Percentiles rank a stretch among this genome's conserved stretches.
phyloP scores from a whole-genome alignment of 2,113 vertebrate species.

The Hassar affinis region DNA sequence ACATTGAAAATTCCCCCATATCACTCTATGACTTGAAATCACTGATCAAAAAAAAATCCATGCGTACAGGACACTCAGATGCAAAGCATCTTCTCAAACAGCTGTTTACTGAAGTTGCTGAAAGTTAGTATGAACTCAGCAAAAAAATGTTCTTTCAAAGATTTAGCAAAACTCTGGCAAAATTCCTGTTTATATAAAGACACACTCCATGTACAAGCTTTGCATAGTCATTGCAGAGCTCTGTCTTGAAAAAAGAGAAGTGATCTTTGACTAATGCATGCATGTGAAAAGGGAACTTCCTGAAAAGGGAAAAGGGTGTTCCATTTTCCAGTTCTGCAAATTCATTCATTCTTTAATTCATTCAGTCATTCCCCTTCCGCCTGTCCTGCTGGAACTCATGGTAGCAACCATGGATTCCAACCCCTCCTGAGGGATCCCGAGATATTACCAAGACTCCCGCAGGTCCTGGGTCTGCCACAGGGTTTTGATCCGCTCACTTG shows the following conservation, averaged over 20 bases:
- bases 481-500: not conserved
- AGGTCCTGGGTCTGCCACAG: not conserved
- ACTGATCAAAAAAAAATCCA: no score
- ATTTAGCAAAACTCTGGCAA: not conserved
- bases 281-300: not conserved
- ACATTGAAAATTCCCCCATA: not conserved
- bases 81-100: not conserved
- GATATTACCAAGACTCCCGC: not conserved
- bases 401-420: not conserved
- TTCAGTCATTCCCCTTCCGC: not conserved
- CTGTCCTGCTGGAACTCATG: no score
- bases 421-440: not conserved
- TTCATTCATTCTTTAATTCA: not conserved
- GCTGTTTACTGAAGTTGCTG: not conserved
- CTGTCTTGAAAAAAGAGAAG: not conserved
- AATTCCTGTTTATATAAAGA: constrained; percentile 1
- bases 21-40: not conserved
- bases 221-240: not conserved
- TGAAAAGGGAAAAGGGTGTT: not conserved
- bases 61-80: no score
- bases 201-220: no score
- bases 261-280: not conserved
- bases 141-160: not conserved
- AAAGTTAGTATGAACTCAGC: not conserved
- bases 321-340: not conserved